Base-by-base conservation (phyloP, 2,888 invertebrate species). In the Pycnomerus fuliginosus region DNA sequence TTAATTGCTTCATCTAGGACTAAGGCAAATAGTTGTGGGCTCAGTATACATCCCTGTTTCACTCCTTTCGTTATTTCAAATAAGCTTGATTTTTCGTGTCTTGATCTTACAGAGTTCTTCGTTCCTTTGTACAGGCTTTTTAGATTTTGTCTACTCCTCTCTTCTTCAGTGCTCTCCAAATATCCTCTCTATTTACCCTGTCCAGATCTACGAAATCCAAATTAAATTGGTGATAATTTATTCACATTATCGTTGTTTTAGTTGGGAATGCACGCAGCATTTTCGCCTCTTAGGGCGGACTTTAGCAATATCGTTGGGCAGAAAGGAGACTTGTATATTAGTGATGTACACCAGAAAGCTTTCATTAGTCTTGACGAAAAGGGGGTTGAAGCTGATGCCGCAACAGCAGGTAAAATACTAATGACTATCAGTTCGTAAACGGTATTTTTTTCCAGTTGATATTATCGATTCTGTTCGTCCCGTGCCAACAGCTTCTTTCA, bases 301-400 rank as follows among this genome's bases (percentile, higher is more conserved):
- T 38, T 35, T 40, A 33, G 50, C 41, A n/a, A 28, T 33, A 22
- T 38, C 15, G 23, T 24, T 13, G 29, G 17, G 4, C 5, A 15
- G 3, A 16, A 12, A 14, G 23, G 30, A 2, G 38, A 30, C 16
- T 17, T 38, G 2, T n/a, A 16, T 2, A 15, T 38, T n/a, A 22
- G 17, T 30, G 15, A 23, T 15, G 10, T 38, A 5, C 5, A n/a
- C 3, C 38, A 38, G 13, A 38, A 38, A 16, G 30, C 22, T 23
- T 38, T 14, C 16, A 22, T 38, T 23, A 16, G 30, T 14, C 13
- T 38, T 3, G 8, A 8, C 10, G 38, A 30, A 30, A 11, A 8
- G n/a, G 38, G 38, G 4, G 22, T 38, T 22, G 61, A 62, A 47
- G 64, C 64, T 7, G 64, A 61, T 3, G 64, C 64, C 7, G 61